Conservation (phyloP, 2,888 invertebrate genomes). For the Caenorhabditis macrosperma region DNA sequence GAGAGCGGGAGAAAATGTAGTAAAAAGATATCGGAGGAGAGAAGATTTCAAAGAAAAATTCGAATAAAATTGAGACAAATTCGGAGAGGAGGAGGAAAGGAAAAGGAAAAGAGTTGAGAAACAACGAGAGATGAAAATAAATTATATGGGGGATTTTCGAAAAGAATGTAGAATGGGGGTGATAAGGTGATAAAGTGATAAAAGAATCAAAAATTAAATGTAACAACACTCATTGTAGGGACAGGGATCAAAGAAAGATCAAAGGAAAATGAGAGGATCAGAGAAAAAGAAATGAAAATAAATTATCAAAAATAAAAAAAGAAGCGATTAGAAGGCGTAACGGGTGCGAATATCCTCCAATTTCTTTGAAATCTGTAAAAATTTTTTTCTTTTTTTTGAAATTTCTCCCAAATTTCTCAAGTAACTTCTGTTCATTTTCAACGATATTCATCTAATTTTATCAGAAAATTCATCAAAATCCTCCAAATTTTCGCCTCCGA, state of each 20-base stretch:
- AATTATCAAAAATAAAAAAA: conserved; percentile 2
- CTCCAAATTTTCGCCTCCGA: background rate
- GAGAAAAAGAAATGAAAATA: conserved; percentile 17
- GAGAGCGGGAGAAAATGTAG: conserved; percentile 11
- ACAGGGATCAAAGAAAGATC: conserved; percentile 6
- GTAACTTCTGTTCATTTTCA: no score
- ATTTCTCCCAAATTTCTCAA: no score
- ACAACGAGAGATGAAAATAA: background rate
- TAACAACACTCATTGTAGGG: no score
- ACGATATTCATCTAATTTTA: no score
- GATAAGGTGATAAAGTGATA: no score
- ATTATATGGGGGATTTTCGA: background rate
- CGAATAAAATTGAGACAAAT: background rate
- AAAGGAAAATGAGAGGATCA: conserved; percentile 14
- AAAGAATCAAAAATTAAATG: no score
- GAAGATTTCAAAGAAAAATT: background rate
- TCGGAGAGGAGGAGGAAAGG: background rate
- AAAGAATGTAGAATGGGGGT: conserved; percentile 10
- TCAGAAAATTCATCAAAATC: background rate
- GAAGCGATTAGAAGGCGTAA: conserved; percentile 91
- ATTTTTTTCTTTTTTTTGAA: no score
- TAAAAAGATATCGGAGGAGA: background rate
- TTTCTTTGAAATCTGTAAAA: conserved; percentile 89
- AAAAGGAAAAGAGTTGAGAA: conserved; percentile 4
- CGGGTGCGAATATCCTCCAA: conserved; percentile 98